Evolutionary conservation across 2,888 invertebrate species (phyloP).

Genomic region (Nomada ruficornis): DNA sequence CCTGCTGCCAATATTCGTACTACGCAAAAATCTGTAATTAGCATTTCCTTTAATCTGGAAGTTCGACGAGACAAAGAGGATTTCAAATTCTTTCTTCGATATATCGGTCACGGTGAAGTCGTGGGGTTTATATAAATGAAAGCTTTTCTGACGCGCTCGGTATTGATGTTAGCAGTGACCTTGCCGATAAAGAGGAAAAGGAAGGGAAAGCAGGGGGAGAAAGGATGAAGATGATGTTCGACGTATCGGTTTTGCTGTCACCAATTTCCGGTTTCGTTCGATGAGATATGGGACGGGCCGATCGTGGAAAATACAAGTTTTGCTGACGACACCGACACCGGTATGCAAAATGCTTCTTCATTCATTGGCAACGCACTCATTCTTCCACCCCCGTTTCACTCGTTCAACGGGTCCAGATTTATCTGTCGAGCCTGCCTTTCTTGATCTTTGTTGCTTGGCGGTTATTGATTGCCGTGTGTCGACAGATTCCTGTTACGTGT

Average conservation of each 20-base stretch:
- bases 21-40: not conserved
- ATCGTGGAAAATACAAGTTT: constrained; percentile 31
- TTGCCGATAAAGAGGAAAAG: constrained; percentile 28
- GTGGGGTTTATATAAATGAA: constrained; percentile 16
- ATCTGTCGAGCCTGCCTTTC: constrained; percentile 15
- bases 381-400: constrained; percentile 1
- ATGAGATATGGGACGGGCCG: constrained; percentile 40
- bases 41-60: not conserved
- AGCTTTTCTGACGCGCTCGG: constrained; percentile 12
- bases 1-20: not conserved
- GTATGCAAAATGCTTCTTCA: constrained; percentile 35
- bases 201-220: constrained; percentile 25
- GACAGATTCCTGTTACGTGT: constrained; percentile 11
- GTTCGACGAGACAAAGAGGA: not conserved
- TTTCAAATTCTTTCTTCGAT: not conserved
- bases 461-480: not conserved
- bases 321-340: not conserved
- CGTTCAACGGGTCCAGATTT: constrained; percentile 21
- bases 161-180: constrained; percentile 47
- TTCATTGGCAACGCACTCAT: constrained; percentile 35
- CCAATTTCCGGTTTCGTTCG: constrained; percentile 52
- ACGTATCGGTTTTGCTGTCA: constrained; percentile 63
- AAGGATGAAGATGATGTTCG: constrained; percentile 47
- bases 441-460: constrained; percentile 5
- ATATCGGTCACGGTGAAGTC: constrained; percentile 24